phyloP scores from a whole-genome alignment of 2,888 invertebrate genomes.

The Yponomeuta evonymella region DNA sequence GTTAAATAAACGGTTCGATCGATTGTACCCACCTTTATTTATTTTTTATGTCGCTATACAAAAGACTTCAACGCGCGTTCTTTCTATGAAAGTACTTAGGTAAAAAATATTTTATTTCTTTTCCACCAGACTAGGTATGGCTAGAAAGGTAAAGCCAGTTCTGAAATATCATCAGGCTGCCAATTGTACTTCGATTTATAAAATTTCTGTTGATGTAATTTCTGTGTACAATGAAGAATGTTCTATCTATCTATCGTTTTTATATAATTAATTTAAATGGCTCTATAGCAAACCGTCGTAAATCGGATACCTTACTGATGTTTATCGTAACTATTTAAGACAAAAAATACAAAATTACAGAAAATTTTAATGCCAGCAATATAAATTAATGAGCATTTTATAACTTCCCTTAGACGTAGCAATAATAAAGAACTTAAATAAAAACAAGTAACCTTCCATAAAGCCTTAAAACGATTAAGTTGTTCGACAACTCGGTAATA shows the following conservation, averaged over 20 bases:
- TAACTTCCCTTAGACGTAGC: not conserved
- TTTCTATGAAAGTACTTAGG: not conserved
- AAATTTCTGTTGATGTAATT: too few species aligned
- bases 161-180: not conserved
- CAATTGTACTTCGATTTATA: too few species aligned
- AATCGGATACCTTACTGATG: not conserved
- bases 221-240: too few species aligned
- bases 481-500: slow-evolving; percentile 5
- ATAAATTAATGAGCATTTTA: not conserved
- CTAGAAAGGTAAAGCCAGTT: not conserved
- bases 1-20: too few species aligned
- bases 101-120: not conserved
- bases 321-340: not conserved
- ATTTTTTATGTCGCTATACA: slow-evolving; percentile 13
- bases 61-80: slow-evolving; percentile 35
- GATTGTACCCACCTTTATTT: too few species aligned
- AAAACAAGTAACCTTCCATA: not conserved
- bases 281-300: not conserved
- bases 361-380: not conserved
- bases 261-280: not conserved
- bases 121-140: not conserved
- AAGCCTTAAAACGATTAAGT: slow-evolving; percentile 11
- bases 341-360: not conserved
- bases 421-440: not conserved
- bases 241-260: not conserved